Evolutionary conservation across 2,113 vertebrate genomes (phyloP).

Genomic region (Talpa occidentalis): DNA sequence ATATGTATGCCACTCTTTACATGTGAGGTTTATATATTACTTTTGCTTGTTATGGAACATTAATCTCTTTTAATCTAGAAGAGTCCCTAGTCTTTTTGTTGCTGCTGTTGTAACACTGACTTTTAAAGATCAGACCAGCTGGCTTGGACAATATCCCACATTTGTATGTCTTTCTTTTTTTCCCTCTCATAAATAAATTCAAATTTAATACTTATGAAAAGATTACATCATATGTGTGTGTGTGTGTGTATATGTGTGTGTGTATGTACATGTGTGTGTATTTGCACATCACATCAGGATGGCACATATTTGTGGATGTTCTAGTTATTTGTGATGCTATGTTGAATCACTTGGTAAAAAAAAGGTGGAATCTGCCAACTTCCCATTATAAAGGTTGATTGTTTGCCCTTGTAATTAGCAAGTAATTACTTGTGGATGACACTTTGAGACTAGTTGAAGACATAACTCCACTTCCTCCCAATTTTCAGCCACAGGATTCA

Average conservation of each 20-base stretch:
- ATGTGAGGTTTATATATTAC: not conserved
- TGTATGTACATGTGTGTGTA: no score
- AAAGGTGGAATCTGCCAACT: not conserved
- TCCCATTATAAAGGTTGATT: not conserved
- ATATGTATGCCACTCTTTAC: not conserved
- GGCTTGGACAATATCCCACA: not conserved
- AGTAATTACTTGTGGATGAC: not conserved
- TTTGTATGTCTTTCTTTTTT: not conserved
- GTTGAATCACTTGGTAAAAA: not conserved
- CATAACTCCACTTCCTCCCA: no score
- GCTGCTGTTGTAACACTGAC: not conserved
- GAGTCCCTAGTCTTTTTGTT: not conserved
- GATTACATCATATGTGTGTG: not conserved
- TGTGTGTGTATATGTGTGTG: no score
- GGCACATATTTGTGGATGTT: not conserved
- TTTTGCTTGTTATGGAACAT: not conserved
- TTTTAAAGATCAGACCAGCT: not conserved
- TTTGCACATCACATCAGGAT: not conserved
- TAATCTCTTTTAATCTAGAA: not conserved
- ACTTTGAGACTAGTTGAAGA: not conserved
- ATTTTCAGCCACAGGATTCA: not conserved
- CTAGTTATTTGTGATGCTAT: not conserved
- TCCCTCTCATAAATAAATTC: not conserved
- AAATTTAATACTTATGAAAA: not conserved
- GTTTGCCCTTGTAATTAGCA: not conserved